Percentiles rank a stretch among this genome's conserved stretches.
These are phyloP conservation scores for Drepana falcataria DNA, from an alignment of 2,888 invertebrate genomes.

Conservation along the genomic window DNA sequence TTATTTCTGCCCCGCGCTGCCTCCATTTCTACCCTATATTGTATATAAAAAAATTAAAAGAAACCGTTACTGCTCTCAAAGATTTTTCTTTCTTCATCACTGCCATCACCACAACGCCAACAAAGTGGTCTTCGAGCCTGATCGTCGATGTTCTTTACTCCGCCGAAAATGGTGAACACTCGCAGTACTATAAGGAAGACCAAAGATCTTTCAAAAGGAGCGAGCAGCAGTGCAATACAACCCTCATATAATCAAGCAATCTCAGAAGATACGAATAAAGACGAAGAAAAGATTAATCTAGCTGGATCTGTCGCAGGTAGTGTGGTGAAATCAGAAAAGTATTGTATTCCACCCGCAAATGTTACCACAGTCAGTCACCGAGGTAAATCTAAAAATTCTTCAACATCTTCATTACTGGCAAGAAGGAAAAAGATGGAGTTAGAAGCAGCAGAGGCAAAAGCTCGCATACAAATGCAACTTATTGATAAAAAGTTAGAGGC, in stretches of 20 bases:
- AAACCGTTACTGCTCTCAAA: not conserved
- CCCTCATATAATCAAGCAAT: not conserved
- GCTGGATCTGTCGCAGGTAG: not conserved
- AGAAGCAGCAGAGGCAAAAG: no score
- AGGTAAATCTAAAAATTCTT: no score
- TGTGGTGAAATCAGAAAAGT: no score
- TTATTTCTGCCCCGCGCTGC: not conserved
- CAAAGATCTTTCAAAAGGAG: not conserved
- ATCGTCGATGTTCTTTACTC: not conserved
- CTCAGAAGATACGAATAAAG: not conserved
- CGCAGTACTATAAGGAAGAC: not conserved
- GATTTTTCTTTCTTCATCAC: not conserved
- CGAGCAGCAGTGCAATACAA: not conserved
- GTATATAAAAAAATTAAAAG: no score
- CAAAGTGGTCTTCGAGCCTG: not conserved
- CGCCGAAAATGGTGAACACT: not conserved
- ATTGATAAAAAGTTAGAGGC: no score
- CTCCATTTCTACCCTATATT: not conserved
- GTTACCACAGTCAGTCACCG: no score
- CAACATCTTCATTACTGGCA: no score
- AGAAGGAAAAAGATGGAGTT: no score
- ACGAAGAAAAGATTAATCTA: not conserved
- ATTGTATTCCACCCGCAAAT: no score
- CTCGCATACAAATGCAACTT: no score
- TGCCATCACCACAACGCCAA: not conserved